Evolutionary conservation across 2,797 vertebrate genomes (phyloP).

Genomic region (Propithecus deckenii): DNA sequence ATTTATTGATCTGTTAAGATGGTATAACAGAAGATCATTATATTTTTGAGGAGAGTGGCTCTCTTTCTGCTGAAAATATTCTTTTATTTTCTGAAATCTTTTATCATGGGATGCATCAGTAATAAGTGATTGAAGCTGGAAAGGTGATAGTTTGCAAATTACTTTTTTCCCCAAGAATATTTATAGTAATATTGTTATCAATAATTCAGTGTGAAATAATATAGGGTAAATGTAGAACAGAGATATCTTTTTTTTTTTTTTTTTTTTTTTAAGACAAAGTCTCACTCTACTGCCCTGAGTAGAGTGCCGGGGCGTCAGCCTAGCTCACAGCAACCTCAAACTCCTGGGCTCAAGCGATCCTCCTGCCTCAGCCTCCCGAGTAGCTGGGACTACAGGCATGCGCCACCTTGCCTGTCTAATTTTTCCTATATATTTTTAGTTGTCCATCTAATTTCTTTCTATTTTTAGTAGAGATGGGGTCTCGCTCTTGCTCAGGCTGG

Average conservation of each 20-base stretch:
- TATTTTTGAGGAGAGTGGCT: constrained; percentile 81
- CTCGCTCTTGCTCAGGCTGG: no score
- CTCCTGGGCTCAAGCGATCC: no score
- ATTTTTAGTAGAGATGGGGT: no score
- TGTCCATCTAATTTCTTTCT: no score
- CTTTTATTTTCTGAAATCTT: constrained; percentile 82
- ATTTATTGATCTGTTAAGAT: constrained; percentile 84
- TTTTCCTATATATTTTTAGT: no score
- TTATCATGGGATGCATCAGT: constrained; percentile 79
- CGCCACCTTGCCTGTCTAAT: no score
- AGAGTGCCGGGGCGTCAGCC: no score
- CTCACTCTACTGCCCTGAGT: no score
- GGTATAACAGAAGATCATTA: constrained; percentile 77
- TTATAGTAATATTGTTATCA: background rate
- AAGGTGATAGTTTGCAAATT: constrained; percentile 20
- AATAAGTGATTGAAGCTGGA: constrained; percentile 82
- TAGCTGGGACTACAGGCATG: no score
- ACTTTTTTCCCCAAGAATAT: background rate
- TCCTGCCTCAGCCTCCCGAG: no score
- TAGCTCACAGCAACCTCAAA: no score
- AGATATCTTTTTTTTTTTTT: background rate
- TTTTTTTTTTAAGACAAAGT: no score
- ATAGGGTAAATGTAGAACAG: background rate
- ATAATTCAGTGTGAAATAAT: background rate
- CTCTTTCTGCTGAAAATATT: constrained; percentile 81